phyloP scores from a whole-genome alignment of 2,888 invertebrate species.

The Drosophila suboccidentalis region DNA sequence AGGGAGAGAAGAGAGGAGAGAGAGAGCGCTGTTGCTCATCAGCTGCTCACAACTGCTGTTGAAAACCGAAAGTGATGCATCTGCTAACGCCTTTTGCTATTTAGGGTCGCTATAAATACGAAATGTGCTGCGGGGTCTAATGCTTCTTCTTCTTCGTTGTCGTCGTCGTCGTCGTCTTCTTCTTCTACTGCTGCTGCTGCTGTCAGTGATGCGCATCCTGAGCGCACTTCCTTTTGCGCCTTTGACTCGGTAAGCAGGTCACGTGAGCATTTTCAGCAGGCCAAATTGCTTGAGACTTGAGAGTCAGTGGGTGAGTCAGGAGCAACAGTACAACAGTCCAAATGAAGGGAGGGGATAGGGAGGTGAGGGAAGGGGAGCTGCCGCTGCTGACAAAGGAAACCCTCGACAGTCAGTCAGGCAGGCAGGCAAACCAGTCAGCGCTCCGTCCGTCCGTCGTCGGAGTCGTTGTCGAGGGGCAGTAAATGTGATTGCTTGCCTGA shows the following conservation, averaged over 20 bases:
- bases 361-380: background rate
- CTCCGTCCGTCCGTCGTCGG: constrained; percentile 16
- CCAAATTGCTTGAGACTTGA: constrained; percentile 58
- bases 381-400: constrained; percentile 28
- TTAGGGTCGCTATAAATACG: constrained; percentile 56
- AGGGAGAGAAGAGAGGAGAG: too few relatives aligned
- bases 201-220: constrained; percentile 54
- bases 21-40: constrained; percentile 42
- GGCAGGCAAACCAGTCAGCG: constrained; percentile 20
- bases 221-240: constrained; percentile 50
- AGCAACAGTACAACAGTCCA: background rate
- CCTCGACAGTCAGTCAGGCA: constrained; percentile 36
- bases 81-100: constrained; percentile 53
- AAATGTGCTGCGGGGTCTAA: constrained; percentile 48
- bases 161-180: background rate
- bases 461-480: constrained; percentile 53
- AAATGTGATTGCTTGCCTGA: constrained; percentile 69
- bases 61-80: constrained; percentile 76
- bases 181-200: constrained; percentile 8
- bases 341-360: background rate
- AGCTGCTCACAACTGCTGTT: constrained; percentile 66
- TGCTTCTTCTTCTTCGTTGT: constrained; percentile 10
- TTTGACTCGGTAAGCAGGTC: constrained; percentile 78
- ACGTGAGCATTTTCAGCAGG: constrained; percentile 66
- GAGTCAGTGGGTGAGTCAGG: constrained; percentile 1